Evolutionary conservation across 2,888 invertebrate genomes (phyloP), one percentile per base, ranked within the genome.

Genomic region (Agonopterix subpropinquella): DNA sequence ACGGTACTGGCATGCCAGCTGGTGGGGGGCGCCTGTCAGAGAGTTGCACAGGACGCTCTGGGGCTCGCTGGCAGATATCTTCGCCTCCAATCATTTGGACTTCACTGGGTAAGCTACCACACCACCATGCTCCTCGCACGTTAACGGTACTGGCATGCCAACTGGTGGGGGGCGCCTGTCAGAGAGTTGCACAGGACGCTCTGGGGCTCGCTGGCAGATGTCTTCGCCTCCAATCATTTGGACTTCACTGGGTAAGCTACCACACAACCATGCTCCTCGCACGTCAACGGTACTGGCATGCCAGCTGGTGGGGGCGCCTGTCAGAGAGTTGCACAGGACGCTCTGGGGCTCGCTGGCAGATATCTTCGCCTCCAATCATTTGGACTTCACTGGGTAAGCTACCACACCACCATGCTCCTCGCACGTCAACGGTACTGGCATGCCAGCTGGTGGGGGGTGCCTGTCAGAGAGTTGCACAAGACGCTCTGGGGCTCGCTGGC

Each of bases 151-250:
- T 92, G 92, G 73, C 84, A 93, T 55, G 92, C 93, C 60, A 92
- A 92, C 58, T 94, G 93, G 84, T 95, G 94, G 94, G 94, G 94
- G 4, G 94, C 94, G 45, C 93, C 93, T 36, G 94, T 94, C 54
- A 87, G 93, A 56, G 93, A 94, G 70, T 87, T 95, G 51, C 94
- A 94, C 72, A 89, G 92, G 63, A 93, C 93, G 49, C 87, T 95
- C 42, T 94, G 94, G 94, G 90, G 92, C 48, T 92, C 94, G 1
- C 85, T 94, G 53, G 89, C 91, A 15, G 91, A 92, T 50, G 92
- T 93, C 47, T 91, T 92, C 51, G 90, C 77, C 75, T 92, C 72
- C 73, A 90, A 66, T 10, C 73, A 83, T 48, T 62, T 85, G 37
- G 69, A 73, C 47, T 84, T 86, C 51, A 75, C 71, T 55, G 78